Conservation (phyloP, 2,888 invertebrate species). For the Enchytraeus crypticus region DNA sequence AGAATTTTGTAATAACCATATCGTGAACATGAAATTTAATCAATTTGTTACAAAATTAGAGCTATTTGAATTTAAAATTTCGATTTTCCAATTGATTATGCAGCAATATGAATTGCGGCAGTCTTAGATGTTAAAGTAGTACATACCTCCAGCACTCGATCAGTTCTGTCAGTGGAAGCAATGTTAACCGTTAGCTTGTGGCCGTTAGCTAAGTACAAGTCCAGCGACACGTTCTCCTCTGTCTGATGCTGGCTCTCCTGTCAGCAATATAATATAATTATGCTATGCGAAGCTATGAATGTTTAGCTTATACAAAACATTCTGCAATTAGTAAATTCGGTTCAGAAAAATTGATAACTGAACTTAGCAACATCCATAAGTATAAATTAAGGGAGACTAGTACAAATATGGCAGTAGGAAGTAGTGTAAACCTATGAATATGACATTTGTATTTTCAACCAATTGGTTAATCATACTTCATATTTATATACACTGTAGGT, state of each 20-base stretch:
- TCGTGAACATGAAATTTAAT: no score
- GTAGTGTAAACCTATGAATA: no score
- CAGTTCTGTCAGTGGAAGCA: slow-evolving; percentile 73
- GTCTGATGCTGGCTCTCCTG: slow-evolving; percentile 59
- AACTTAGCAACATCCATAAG: no score
- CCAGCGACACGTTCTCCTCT: slow-evolving; percentile 61
- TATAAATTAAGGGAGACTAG: no score
- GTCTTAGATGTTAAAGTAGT: background rate
- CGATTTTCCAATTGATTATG: no score
- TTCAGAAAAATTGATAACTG: background rate
- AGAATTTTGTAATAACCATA: no score
- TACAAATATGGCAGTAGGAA: no score
- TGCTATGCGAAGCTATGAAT: background rate
- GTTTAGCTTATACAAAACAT: background rate
- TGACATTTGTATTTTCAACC: no score
- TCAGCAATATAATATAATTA: slow-evolving; percentile 7
- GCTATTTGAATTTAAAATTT: no score
- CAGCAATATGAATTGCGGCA: background rate
- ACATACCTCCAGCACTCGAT: slow-evolving; percentile 62
- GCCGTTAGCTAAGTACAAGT: slow-evolving; percentile 77
- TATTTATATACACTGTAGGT: no score
- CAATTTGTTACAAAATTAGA: no score
- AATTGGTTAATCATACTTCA: no score
- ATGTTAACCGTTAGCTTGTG: slow-evolving; percentile 72
- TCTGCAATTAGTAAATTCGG: background rate